Conservation (phyloP, 2,797 vertebrate species). For the Nannoperca australis region DNA sequence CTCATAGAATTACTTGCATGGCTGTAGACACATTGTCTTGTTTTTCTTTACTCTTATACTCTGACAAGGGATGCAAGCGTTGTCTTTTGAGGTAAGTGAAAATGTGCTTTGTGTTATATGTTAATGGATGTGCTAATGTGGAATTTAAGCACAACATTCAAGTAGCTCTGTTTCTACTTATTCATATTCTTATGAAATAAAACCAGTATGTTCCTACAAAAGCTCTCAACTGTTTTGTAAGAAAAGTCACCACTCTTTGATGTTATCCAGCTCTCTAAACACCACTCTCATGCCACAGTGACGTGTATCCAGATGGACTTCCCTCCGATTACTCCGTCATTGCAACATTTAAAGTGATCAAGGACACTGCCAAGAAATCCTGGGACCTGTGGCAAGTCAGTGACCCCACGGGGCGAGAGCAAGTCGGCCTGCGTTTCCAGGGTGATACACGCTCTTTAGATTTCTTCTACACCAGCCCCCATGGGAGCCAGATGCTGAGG, state of each 20-base stretch:
- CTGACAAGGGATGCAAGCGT: conserved; percentile 33
- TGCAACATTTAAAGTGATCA: conserved; percentile 82
- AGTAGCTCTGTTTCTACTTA: conserved; percentile 32
- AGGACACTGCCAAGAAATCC: conserved; percentile 67
- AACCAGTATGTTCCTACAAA: conserved; percentile 27
- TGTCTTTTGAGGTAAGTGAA: conserved; percentile 41
- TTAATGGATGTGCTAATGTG: conserved; percentile 24
- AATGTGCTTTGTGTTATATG: conserved; percentile 28
- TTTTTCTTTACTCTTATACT: conserved; percentile 27
- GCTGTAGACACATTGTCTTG: background rate
- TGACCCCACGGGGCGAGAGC: conserved; percentile 77
- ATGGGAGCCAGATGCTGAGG: conserved; percentile 72
- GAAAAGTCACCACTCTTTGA: conserved; percentile 28
- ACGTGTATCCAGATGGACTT: conserved; percentile 83
- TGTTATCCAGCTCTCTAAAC: conserved; percentile 25
- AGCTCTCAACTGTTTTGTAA: conserved; percentile 20
- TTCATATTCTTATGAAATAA: conserved; percentile 16
- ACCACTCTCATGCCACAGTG: conserved; percentile 62
- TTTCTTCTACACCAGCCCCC: conserved; percentile 79
- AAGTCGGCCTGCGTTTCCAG: conserved; percentile 79
- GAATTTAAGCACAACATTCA: background rate
- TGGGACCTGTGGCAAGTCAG: conserved; percentile 88
- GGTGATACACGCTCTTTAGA: conserved; percentile 74
- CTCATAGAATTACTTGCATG: conserved; percentile 16
- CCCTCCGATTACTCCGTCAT: conserved; percentile 83